Evolutionary conservation across 1,140 invertebrate genomes (phyloP), one percentile per base, ranked within the genome.

Genomic region (Sitodiplosis mosellana): DNA sequence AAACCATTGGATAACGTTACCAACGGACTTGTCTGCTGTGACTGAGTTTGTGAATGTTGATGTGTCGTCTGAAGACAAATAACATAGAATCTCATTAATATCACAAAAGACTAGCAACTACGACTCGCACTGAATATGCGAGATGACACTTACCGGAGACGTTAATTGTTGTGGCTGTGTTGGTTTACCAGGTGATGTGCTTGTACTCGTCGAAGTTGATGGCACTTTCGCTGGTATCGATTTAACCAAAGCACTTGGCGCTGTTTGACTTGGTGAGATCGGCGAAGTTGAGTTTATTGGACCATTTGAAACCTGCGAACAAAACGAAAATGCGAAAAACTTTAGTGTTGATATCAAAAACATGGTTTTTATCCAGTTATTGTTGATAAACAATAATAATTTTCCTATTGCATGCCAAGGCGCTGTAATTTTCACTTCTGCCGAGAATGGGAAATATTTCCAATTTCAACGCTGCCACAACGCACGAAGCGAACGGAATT

Each of bases 241-340:
- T 46, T 41, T 48, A 38, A 40, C 45, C 40, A 49, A 22, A 27
- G 27, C 21, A 38, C 45, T 33, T 43, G 27, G 46, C 36, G 45
- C 48, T 45, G 46, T 43, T 43, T 54, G 52, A 47, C 51, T 55
- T 42, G 56, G 53, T 45, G 55, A 49, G 42, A 54, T 53, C 22
- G 54, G 53, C 21, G 54, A 50, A 49, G 53, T 53, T 52, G 56
- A 55, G 37, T 49, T 57, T 34, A 55, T 49, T 40, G 56, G 53
- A 49, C 53, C 56, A 48, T 57, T 57, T 22, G 54, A 53, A 18
- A 55, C 52, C 56, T 57, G 49, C 45, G 27, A 27, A 27, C 27
- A 27, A 27, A 27, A 27, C 27, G 10, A 27, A 27, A 27, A 27
- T 3, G 10, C 3, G 10, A 27, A 27, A 27, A 27, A 27, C 27